Conservation (phyloP, 2,888 invertebrate species). For the Aricia artaxerxes region DNA sequence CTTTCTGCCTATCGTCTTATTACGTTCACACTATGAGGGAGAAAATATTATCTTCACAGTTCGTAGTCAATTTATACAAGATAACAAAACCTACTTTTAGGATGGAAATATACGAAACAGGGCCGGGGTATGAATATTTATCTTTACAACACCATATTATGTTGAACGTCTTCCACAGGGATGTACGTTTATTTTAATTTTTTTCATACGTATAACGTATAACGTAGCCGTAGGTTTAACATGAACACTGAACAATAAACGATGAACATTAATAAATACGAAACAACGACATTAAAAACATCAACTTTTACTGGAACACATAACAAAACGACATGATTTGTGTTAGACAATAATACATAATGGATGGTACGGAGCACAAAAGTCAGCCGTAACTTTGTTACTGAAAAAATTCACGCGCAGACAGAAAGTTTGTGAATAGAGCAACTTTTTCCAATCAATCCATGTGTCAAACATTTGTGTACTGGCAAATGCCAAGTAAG, state of each 20-base stretch:
- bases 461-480: conserved; percentile 13
- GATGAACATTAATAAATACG: neutral
- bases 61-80: neutral
- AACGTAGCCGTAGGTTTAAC: neutral
- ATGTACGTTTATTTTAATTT: neutral
- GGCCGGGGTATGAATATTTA: neutral
- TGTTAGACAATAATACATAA: conserved; percentile 24
- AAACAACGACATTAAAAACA: conserved; percentile 11
- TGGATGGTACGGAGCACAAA: conserved; percentile 7
- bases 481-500: neutral
- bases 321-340: conserved; percentile 20
- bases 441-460: conserved; percentile 24
- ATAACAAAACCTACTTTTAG: neutral
- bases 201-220: neutral
- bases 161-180: neutral
- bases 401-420: conserved; percentile 13
- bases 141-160: neutral
- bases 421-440: conserved; percentile 26
- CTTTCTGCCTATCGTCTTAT: neutral
- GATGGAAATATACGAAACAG: neutral
- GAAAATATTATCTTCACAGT: conserved; percentile 6
- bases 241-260: neutral
- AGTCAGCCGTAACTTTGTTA: conserved; percentile 24
- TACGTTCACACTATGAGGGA: neutral
- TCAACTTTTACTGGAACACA: conserved; percentile 12